A percentile compares a stretch with the other conserved stretches of the same genome.
Evolutionary conservation across 1,140 invertebrate genomes (phyloP).

Genomic region (Platyscapa corneri): DNA sequence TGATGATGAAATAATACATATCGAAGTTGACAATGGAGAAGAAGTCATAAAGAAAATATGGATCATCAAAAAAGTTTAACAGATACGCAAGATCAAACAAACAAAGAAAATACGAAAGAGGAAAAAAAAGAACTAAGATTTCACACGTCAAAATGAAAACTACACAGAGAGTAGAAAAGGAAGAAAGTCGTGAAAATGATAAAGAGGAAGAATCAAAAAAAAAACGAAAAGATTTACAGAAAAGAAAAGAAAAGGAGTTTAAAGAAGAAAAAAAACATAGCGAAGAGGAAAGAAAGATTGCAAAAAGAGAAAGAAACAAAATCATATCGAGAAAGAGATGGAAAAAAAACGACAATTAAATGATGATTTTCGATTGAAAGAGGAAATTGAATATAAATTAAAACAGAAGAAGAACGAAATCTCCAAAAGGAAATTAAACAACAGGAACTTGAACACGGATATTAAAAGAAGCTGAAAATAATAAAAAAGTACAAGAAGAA

Average conservation of each 20-base stretch:
- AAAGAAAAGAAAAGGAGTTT: not conserved
- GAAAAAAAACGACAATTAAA: slow-evolving; percentile 50
- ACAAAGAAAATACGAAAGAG: not conserved
- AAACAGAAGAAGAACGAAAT: slow-evolving; percentile 40
- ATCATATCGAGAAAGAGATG: slow-evolving; percentile 8
- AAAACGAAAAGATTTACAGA: slow-evolving; percentile 40
- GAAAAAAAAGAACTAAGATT: slow-evolving; percentile 31
- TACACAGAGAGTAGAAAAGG: not conserved
- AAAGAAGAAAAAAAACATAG: slow-evolving; percentile 47
- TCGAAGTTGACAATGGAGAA: slow-evolving; percentile 53
- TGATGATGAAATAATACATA: slow-evolving; percentile 33
- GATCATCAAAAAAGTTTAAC: not conserved
- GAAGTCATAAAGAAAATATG: not conserved
- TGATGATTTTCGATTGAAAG: slow-evolving; percentile 51
- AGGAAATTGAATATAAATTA: slow-evolving; percentile 44
- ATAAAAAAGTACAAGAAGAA: slow-evolving; percentile 42
- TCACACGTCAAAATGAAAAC: not conserved
- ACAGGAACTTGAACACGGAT: slow-evolving; percentile 33
- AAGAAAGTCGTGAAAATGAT: slow-evolving; percentile 46
- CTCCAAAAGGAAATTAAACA: too few relatives aligned
- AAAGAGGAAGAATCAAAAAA: slow-evolving; percentile 45
- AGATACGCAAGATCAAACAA: too few relatives aligned
- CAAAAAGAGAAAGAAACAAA: slow-evolving; percentile 18
- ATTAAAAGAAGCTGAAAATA: slow-evolving; percentile 33
- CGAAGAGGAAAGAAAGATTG: slow-evolving; percentile 13